These are phyloP conservation scores for Agapornis canus DNA, from an alignment of 2,797 vertebrate species.

Conservation along the genomic window DNA sequence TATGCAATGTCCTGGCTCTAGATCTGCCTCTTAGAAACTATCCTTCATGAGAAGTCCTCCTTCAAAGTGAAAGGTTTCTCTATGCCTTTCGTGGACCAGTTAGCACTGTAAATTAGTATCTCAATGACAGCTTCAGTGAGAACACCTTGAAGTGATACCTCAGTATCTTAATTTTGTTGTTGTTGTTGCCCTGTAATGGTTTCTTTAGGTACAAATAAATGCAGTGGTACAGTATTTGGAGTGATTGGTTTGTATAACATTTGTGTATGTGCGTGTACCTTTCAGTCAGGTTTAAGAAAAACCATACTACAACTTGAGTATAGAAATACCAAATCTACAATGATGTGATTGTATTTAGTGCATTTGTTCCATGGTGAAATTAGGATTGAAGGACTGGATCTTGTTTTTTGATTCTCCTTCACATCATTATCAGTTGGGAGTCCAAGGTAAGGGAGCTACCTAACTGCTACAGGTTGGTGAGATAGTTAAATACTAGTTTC, in stretches of 20 bases:
- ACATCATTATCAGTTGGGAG: not conserved
- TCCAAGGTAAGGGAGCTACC: not conserved
- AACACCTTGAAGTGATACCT: not conserved
- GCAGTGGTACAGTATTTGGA: not conserved
- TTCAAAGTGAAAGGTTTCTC: not conserved
- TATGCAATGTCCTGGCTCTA: not conserved
- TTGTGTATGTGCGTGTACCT: not conserved
- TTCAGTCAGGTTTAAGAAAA: not conserved
- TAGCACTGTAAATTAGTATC: not conserved
- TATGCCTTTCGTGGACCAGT: not conserved
- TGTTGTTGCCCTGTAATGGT: not conserved
- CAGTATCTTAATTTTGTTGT: not conserved
- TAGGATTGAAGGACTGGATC: not conserved
- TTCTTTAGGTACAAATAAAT: not conserved
- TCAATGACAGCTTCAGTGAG: not conserved
- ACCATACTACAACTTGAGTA: not conserved
- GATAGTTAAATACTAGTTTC: not conserved
- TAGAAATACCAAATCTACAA: not conserved
- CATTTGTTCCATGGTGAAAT: not conserved
- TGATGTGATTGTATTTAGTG: not conserved
- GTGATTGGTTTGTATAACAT: not conserved
- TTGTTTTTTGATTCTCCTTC: not conserved
- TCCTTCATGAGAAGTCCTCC: not conserved
- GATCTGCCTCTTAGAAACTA: not conserved
- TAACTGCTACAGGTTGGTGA: not conserved